Base-by-base conservation (phyloP, 2,888 invertebrate species). In the Brachyopa scutellaris region DNA sequence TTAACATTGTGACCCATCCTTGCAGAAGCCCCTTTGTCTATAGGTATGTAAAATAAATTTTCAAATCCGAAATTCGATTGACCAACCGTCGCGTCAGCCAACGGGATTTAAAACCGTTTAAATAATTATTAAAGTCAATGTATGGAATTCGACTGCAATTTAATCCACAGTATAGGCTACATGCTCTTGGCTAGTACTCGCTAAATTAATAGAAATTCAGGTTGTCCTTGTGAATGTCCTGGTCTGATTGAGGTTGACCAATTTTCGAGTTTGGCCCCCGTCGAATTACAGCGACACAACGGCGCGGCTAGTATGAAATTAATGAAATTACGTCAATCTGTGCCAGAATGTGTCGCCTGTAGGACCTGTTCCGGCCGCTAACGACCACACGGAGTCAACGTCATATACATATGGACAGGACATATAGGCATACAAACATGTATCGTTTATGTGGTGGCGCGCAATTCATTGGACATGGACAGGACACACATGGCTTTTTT, bases 301-400 rank as follows among this genome's bases (percentile, higher is more conserved):
- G 5, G 11, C 7, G 8, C 23, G 29, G 7, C 5, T 0, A 1
- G 59, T 33, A 45, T 26, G 5, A 79, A 73, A 79, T 79, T 79
- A 79, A 79, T 79, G 79, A 79, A 79, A 74, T 79, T 67, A 61
- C 79, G 79, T 79, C 79, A 79, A 79, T 79, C 73, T 69, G 73
- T 67, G 73, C 64, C 73, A 29, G 61, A 61, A 59, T 51, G 49
- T 33, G 36, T 21, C 42, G 53, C 36, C 55, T 49, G 17, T 53
- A 15, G 53, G 29, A 9, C 31, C 26, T 45, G 42, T 57, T 55
- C 33, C 40, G 38, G 38, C 55, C 72, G 31, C 53, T 64, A 62
- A 62, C 47, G 49, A 55, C 23, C 33, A 26, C 33, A 33, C 1
- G 38, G n/a, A n/a, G n/a, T n/a, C n/a, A n/a, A n/a, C n/a, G n/a